phyloP scores from a whole-genome alignment of 2,888 invertebrate species.

The Scaptomyza flava region DNA sequence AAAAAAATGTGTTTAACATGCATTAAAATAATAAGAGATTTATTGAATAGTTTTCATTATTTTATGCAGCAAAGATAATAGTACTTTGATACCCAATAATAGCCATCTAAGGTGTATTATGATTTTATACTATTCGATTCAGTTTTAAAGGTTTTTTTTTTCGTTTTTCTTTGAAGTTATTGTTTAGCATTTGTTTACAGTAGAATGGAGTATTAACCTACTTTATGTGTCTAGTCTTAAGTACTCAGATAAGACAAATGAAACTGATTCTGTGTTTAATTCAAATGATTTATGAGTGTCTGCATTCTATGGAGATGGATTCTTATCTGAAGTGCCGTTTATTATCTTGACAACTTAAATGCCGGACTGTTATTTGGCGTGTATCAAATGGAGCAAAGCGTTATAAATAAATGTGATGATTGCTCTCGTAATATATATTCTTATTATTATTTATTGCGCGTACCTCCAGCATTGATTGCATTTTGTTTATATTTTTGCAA shows the following conservation, averaged over 20 bases:
- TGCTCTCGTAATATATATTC: conserved; percentile 30
- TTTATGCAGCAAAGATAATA: not conserved
- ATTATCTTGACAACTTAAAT: conserved; percentile 61
- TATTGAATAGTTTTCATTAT: not conserved
- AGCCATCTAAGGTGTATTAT: not conserved
- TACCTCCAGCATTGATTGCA: conserved; percentile 51
- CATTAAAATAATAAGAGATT: conserved; percentile 6
- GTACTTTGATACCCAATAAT: not conserved
- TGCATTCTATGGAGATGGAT: conserved; percentile 56
- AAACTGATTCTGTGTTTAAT: conserved; percentile 40
- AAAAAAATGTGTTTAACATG: conserved; percentile 11
- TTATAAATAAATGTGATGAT: conserved; percentile 54
- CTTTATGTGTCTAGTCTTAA: conserved; percentile 11
- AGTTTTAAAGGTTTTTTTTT: no score
- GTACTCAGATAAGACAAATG: conserved; percentile 35
- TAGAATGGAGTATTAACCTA: conserved; percentile 19
- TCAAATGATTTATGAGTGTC: conserved; percentile 54
- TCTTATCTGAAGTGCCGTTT: conserved; percentile 57
- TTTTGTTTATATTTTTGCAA: conserved; percentile 39
- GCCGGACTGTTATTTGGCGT: conserved; percentile 44
- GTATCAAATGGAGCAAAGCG: conserved; percentile 43
- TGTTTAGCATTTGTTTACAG: conserved; percentile 2
- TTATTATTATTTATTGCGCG: conserved; percentile 41
- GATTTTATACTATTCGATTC: not conserved
- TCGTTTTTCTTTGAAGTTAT: not conserved